Evolutionary conservation across 1,140 invertebrate species (phyloP).

Genomic region (Sminthurides bifidus): DNA sequence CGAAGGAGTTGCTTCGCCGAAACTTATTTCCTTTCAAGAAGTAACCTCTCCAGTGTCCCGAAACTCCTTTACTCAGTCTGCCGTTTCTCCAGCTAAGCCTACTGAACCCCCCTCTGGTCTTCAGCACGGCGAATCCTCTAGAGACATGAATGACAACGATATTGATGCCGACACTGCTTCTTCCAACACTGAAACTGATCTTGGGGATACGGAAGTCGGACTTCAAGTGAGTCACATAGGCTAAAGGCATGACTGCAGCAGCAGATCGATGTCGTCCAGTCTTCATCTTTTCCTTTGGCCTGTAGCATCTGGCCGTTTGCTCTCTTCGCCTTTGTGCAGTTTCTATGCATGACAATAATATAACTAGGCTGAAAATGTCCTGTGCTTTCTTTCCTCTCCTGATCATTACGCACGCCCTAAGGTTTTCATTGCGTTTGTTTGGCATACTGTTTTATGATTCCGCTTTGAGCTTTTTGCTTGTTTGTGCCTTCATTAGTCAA

Average conservation of each 20-base stretch:
- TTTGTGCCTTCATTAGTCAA: too few species aligned
- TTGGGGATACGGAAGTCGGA: slow-evolving; percentile 53
- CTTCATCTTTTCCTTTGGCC: too few species aligned
- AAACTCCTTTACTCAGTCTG: slow-evolving; percentile 2
- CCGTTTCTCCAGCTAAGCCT: background rate
- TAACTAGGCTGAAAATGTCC: too few species aligned
- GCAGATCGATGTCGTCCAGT: background rate
- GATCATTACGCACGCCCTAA: too few species aligned
- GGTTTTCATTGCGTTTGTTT: too few species aligned
- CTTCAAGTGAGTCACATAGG: slow-evolving; percentile 43
- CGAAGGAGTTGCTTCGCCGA: slow-evolving; percentile 19
- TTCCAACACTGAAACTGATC: slow-evolving; percentile 45
- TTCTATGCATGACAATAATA: too few species aligned
- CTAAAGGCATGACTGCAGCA: slow-evolving; percentile 13
- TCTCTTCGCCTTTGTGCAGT: too few species aligned
- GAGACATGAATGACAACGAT: slow-evolving; percentile 40
- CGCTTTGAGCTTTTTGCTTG: too few species aligned
- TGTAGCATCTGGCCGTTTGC: too few species aligned
- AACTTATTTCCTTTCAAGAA: slow-evolving; percentile 32
- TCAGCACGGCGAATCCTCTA: slow-evolving; percentile 2
- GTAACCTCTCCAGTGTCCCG: slow-evolving; percentile 11
- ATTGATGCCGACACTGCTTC: slow-evolving; percentile 39
- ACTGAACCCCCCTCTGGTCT: background rate
- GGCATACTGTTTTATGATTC: too few species aligned
- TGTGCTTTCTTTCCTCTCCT: too few species aligned